Base-by-base conservation (phyloP, 2,888 invertebrate genomes). In the Apotomis betuletana region DNA sequence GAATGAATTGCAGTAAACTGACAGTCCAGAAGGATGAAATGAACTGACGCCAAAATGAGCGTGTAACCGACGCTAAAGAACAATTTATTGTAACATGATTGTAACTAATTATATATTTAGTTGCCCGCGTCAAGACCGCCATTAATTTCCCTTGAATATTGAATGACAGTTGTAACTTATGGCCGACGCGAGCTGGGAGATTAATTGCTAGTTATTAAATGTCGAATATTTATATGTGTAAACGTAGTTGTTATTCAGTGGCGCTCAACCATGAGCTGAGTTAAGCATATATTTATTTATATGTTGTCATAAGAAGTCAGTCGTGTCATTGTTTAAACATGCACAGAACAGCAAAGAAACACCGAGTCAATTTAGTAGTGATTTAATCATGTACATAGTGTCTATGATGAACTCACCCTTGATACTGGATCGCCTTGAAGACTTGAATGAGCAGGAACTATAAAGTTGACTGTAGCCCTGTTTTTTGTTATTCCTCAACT, bases 331-430 rank as follows among this genome's bases (percentile, higher is more conserved):
- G 54, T 67, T 60, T 65, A 46, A 70, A 38, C 65, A n/a, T n/a
- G n/a, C n/a, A 55, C 54, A 65, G 64, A 65, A 67, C 51, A 71
- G 67, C 44, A 71, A 71, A 71, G 49, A 69, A 62, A 55, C 67
- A 57, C 51, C 57, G 15, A 55, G 55, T 67, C 5, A 27, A 65
- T 65, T 61, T 13, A 61, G 38, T 54, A 49, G 49, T 70, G 60
- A 41, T 60, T 49, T 41, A 70, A 70, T 65, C 64, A 70, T 49
- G 59, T 70, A 60, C 60, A 55, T 38, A 55, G 65, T 27, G 60
- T 12, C 55, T 51, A 44, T 13, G 71, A 71, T 71, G 71, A 71
- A 67, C 71, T 71, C 71, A 71, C 62, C 67, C 71, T 70, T 64
- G 27, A 51, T 59, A 57, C 61, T 62, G 38, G 71, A 71, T 71